Evolutionary conservation across 2,113 vertebrate species (phyloP), one percentile per base, ranked within the genome.

Genomic region (Actenoides lindsayi): DNA sequence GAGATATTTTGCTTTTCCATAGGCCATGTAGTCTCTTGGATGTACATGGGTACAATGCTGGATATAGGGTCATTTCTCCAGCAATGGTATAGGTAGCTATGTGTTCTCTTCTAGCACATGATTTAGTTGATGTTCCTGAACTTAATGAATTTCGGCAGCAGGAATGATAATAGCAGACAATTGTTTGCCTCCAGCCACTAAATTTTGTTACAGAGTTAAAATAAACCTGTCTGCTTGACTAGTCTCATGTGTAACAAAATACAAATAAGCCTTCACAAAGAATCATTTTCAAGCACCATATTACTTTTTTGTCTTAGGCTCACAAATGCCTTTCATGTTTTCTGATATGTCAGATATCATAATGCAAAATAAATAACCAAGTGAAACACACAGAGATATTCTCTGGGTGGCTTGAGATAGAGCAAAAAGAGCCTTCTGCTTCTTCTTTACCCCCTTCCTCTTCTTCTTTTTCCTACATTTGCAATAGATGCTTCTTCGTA

Each of bases 201-300:
- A 74, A 94, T 96, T 94, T 77, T 95, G 74, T 91, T 85, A 91
- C 57, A 62, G 91, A 92, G 65, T 93, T 93, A 96, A 94, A 95
- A 96, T 89, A 93, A 97, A 89, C 95, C 84, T 94, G 80, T 94
- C 95, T 89, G 57, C 81, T 95, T 89, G 74, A 91, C 83, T 97
- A 94, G 95, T 87, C 95, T 94, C 92, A 31, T 69, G 80, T 89
- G 89, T 83, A 94, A 83, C 70, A 89, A 93, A 93, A 96, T 53
- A 93, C 94, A 96, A 91, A 95, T 73, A 93, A 94, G 28, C 89
- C 65, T 96, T 96, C 96, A 96, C 65, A 91, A 94, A 89, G 86
- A 94, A 96, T 97, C 44, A 96, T 91, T 94, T 94, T 96, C 91
- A 95, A 96, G 73, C 3, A 21, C 62, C 53, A 39, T 85, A 89